Evolutionary conservation across 2,797 vertebrate species (phyloP).

Genomic region (Orientallactaga sibirica): DNA sequence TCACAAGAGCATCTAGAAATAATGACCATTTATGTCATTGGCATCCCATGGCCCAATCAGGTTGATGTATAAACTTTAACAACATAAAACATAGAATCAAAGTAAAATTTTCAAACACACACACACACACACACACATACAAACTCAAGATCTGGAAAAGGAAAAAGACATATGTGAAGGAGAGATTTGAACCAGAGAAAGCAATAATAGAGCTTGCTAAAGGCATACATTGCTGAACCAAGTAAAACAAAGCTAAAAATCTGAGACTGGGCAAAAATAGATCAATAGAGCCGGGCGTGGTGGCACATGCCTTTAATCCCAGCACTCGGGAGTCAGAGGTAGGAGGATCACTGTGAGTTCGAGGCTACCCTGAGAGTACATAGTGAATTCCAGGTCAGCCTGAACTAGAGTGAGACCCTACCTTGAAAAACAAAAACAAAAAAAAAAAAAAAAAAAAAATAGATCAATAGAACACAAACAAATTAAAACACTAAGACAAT

Average conservation of each 20-base stretch:
- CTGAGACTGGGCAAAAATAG: not conserved
- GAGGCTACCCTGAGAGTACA: no score
- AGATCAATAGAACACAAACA: not conserved
- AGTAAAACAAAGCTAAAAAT: not conserved
- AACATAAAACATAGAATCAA: not conserved
- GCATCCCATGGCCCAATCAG: not conserved
- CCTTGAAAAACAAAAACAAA: no score
- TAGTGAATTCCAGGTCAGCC: no score
- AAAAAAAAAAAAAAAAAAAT: not conserved
- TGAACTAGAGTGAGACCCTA: no score
- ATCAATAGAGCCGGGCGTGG: not conserved
- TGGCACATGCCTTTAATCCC: no score
- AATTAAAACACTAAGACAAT: constrained; percentile 37
- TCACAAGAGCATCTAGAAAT: not conserved
- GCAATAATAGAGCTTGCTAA: not conserved
- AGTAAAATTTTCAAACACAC: not conserved
- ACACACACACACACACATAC: no score
- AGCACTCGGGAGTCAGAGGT: no score
- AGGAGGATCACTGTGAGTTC: no score
- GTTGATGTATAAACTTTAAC: not conserved
- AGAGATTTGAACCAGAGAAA: constrained; percentile 46
- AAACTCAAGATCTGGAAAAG: not conserved
- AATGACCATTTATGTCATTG: not conserved
- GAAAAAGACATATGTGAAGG: not conserved
- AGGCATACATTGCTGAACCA: not conserved